Conservation (phyloP, 1,140 invertebrate species). For the Eciton burchellii region DNA sequence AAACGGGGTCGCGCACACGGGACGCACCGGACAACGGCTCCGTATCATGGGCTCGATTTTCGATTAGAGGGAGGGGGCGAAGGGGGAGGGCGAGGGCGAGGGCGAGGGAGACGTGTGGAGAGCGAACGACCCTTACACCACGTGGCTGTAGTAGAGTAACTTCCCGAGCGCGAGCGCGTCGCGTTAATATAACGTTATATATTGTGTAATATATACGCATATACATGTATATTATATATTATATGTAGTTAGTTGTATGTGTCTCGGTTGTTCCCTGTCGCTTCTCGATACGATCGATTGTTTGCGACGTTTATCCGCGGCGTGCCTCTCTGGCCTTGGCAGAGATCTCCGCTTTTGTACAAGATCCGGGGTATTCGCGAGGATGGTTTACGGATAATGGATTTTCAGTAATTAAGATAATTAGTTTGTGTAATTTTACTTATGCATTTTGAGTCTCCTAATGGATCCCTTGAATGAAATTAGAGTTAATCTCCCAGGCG, state of each 20-base stretch:
- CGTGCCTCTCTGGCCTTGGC: not conserved
- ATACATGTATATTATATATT: constrained; percentile 2
- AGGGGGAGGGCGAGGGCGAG: too few species aligned
- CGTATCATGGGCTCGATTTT: not conserved
- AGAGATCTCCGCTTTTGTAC: not conserved
- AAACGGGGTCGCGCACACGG: not conserved
- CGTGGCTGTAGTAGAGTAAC: constrained; percentile 52
- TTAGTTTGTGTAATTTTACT: constrained; percentile 8
- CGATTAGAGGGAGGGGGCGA: too few species aligned
- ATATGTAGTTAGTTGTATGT: not conserved
- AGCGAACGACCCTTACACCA: not conserved
- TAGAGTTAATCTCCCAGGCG: not conserved
- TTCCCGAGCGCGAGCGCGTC: constrained; percentile 11
- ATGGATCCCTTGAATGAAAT: constrained; percentile 1
- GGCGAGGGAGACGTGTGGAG: too few species aligned
- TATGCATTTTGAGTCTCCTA: constrained; percentile 7
- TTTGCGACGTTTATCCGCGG: constrained; percentile 20
- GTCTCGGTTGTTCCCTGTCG: constrained; percentile 30
- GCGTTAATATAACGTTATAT: constrained; percentile 36
- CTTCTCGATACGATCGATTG: constrained; percentile 28
- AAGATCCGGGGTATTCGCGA: constrained; percentile 11
- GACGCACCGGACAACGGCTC: not conserved
- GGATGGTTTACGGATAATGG: not conserved
- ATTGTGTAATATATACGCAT: constrained; percentile 50
- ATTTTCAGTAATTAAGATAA: constrained; percentile 31